Evolutionary conservation across 2,113 vertebrate species (phyloP).

Genomic region (Podarcis muralis): DNA sequence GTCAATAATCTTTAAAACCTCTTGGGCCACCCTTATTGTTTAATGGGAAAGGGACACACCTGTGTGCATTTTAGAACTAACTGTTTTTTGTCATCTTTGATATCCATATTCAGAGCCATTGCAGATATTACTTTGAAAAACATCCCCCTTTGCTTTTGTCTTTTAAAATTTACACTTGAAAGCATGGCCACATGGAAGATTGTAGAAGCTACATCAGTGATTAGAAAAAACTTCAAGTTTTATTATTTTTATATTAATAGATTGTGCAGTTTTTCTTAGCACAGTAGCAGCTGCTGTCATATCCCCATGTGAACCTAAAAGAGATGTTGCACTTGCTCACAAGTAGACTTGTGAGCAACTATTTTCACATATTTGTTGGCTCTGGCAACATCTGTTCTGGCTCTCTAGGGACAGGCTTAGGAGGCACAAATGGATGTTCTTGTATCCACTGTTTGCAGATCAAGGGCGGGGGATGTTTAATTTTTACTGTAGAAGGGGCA

Average conservation of each 20-base stretch:
- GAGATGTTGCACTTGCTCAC: not conserved
- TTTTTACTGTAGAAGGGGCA: too few species aligned
- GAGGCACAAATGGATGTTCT: not conserved
- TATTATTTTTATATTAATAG: not conserved
- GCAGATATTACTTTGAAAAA: not conserved
- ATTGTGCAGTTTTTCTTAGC: not conserved
- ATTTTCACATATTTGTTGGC: not conserved
- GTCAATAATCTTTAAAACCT: too few species aligned
- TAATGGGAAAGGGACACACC: too few species aligned
- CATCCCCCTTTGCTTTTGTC: too few species aligned
- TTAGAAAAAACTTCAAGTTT: not conserved
- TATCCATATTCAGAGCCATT: not conserved
- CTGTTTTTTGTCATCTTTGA: not conserved
- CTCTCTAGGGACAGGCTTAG: not conserved
- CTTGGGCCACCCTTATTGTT: too few species aligned
- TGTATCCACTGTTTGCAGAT: not conserved
- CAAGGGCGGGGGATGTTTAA: too few species aligned
- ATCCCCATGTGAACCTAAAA: not conserved
- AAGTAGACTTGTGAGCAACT: not conserved
- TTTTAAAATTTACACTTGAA: not conserved
- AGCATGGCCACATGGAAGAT: not conserved
- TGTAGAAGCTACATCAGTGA: not conserved
- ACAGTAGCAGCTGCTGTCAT: not conserved
- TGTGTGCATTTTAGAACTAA: not conserved
- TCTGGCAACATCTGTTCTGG: too few species aligned